These are phyloP conservation scores for Leptopilina drosophilae DNA, from an alignment of 2,888 invertebrate genomes.

Conservation along the genomic window DNA sequence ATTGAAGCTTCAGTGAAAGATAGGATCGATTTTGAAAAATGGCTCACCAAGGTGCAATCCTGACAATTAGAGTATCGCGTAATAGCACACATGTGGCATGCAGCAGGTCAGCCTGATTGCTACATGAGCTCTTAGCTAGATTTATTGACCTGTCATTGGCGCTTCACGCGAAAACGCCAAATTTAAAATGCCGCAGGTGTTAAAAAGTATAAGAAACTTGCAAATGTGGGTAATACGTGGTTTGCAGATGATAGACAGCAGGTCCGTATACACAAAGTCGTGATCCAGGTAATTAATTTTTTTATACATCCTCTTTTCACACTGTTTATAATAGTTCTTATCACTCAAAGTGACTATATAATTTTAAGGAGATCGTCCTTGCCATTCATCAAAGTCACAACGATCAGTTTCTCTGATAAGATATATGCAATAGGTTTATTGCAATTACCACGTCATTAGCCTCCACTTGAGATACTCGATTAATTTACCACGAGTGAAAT, in stretches of 20 bases:
- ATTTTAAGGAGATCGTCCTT: slow-evolving; percentile 20
- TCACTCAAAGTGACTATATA: slow-evolving; percentile 34
- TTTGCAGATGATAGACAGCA: slow-evolving; percentile 46
- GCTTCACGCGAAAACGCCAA: slow-evolving; percentile 68
- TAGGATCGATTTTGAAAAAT: slow-evolving; percentile 41
- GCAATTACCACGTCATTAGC: slow-evolving; percentile 29
- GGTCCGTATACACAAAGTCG: slow-evolving; percentile 7
- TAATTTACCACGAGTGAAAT: slow-evolving; percentile 11
- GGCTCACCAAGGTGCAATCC: slow-evolving; percentile 40
- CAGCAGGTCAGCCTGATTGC: slow-evolving; percentile 64
- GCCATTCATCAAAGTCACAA: slow-evolving; percentile 15
- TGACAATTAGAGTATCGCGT: slow-evolving; percentile 41
- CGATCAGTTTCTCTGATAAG: slow-evolving; percentile 17
- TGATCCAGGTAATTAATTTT: slow-evolving; percentile 35
- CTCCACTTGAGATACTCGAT: slow-evolving; percentile 14
- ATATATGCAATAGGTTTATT: slow-evolving; percentile 27
- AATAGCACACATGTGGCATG: slow-evolving; percentile 48
- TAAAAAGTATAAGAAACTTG: slow-evolving; percentile 52
- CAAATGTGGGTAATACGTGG: slow-evolving; percentile 63
- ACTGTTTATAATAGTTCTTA: slow-evolving; percentile 15
- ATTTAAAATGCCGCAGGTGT: slow-evolving; percentile 73
- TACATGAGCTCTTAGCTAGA: slow-evolving; percentile 64
- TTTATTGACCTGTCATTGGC: slow-evolving; percentile 73
- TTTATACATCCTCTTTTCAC: slow-evolving; percentile 29
- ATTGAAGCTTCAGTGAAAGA: slow-evolving; percentile 26